These are phyloP conservation scores for Ommatoiulus sabulosus DNA, from an alignment of 2,888 invertebrate species.

Conservation along the genomic window DNA sequence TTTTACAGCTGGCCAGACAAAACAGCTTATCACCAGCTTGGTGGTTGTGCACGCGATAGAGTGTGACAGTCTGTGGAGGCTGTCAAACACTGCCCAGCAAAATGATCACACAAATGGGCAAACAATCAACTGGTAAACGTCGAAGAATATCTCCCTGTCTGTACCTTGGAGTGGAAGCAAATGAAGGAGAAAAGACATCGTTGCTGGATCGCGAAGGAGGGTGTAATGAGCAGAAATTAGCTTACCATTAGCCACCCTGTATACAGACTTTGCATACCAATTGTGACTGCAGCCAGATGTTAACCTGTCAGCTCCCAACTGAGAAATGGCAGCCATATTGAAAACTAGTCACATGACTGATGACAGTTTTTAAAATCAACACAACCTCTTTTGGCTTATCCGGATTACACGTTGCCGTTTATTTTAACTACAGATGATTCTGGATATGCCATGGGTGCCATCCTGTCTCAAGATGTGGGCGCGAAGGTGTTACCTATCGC, in stretches of 20 bases:
- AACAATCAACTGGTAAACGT: neutral
- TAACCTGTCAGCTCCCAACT: no score
- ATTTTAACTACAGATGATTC: conserved; percentile 1
- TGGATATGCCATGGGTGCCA: neutral
- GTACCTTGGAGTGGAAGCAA: neutral
- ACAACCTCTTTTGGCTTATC: neutral
- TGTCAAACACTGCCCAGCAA: neutral
- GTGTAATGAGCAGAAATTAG: no score
- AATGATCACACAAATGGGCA: neutral
- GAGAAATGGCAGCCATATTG: no score
- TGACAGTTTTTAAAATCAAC: no score
- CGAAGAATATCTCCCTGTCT: neutral
- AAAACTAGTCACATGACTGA: no score
- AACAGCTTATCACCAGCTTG: neutral
- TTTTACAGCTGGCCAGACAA: neutral
- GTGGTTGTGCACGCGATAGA: neutral
- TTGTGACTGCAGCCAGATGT: no score
- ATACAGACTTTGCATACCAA: no score
- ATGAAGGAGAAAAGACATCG: neutral
- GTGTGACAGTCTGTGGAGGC: neutral
- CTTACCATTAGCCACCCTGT: no score
- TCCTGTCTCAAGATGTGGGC: neutral
- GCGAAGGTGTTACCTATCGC: neutral
- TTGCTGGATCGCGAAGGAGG: neutral
- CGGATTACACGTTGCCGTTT: neutral